phyloP scores from a whole-genome alignment of 64 coral and sea anemone genomes.

The Exaiptasia diaphana region DNA sequence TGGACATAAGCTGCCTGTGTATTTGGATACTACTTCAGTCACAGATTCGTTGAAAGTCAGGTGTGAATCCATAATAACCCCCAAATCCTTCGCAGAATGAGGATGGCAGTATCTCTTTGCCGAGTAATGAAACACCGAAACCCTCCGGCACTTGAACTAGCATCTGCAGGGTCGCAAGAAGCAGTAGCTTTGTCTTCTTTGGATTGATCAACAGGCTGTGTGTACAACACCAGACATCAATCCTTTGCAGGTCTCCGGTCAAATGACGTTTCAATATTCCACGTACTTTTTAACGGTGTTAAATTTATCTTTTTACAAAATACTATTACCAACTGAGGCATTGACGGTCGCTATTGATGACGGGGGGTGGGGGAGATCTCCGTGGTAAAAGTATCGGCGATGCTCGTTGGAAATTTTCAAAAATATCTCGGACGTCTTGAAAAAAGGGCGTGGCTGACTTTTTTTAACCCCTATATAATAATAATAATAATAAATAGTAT shows the following conservation, averaged over 20 bases:
- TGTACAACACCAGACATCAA: slow-evolving; percentile 19
- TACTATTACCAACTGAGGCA: too few species aligned
- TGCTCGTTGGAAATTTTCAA: too few species aligned
- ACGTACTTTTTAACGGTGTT: too few species aligned
- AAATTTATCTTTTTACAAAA: too few species aligned
- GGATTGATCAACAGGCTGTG: slow-evolving; percentile 59
- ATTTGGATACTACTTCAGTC: background rate
- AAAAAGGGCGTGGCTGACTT: too few species aligned
- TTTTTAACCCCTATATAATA: too few species aligned
- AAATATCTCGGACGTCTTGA: too few species aligned
- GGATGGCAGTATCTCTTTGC: slow-evolving; percentile 6
- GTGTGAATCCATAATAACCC: background rate
- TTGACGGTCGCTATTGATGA: too few species aligned
- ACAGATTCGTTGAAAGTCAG: slow-evolving; percentile 12
- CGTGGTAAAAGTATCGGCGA: too few species aligned
- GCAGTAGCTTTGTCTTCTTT: slow-evolving; percentile 48
- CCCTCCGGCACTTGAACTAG: background rate
- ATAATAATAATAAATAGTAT: too few species aligned
- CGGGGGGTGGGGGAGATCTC: too few species aligned
- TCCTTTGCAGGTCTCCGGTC: background rate
- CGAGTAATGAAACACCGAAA: background rate
- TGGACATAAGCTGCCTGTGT: slow-evolving; percentile 10
- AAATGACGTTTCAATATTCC: too few species aligned
- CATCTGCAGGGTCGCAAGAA: slow-evolving; percentile 51
- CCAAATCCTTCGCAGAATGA: slow-evolving; percentile 20